These are phyloP conservation scores for Buathra laborator DNA, from an alignment of 2,888 invertebrate species.

Conservation along the genomic window DNA sequence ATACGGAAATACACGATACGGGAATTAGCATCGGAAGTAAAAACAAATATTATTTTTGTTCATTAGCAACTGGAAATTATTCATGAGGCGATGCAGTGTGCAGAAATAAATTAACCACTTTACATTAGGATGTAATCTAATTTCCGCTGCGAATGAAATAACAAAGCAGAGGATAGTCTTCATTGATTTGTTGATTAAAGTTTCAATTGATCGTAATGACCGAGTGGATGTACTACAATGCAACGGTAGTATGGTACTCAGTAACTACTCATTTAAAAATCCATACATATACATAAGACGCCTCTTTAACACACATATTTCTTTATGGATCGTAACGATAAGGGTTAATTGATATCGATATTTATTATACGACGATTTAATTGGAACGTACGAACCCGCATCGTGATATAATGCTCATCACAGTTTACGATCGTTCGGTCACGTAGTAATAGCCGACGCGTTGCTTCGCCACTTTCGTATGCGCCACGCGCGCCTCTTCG, in stretches of 20 bases:
- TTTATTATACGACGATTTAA: constrained; percentile 35
- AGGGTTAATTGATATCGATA: constrained; percentile 51
- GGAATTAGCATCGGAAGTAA: too few species aligned
- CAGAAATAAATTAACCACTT: neutral
- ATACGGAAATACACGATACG: too few species aligned
- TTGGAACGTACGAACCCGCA: constrained; percentile 15
- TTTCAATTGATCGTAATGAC: constrained; percentile 54
- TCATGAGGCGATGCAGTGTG: neutral
- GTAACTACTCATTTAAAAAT: neutral
- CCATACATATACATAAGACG: neutral
- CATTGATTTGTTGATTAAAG: constrained; percentile 59
- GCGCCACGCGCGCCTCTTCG: constrained; percentile 2
- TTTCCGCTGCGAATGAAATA: constrained; percentile 41
- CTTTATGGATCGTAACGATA: constrained; percentile 38
- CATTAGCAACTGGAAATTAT: neutral
- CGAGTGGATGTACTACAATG: constrained; percentile 17
- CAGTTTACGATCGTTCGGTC: constrained; percentile 24
- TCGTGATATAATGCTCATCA: constrained; percentile 9
- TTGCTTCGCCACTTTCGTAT: neutral
- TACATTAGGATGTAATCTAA: constrained; percentile 38
- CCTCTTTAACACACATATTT: constrained; percentile 12
- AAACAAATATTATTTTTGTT: too few species aligned
- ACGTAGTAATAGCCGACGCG: constrained; percentile 10
- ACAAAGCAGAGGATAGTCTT: constrained; percentile 11
- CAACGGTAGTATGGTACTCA: neutral